Conservation (phyloP, 2,797 vertebrate genomes). For the Sebastiscus albofasciatus region DNA sequence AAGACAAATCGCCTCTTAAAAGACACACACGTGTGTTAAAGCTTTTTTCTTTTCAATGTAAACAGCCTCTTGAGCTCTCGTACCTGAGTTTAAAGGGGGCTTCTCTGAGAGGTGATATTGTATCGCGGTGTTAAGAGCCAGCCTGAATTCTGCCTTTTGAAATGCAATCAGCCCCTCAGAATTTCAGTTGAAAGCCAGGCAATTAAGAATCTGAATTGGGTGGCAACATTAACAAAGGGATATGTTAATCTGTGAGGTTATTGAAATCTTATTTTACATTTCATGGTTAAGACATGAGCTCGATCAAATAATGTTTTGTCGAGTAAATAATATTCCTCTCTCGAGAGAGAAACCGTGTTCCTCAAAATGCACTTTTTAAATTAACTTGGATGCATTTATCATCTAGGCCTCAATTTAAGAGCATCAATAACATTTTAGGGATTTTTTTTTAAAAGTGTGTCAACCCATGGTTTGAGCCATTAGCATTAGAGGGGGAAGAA, state of each 20-base stretch:
- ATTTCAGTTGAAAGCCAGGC: slow-evolving; percentile 75
- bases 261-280: slow-evolving; percentile 75
- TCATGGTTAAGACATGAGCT: slow-evolving; percentile 72
- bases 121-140: slow-evolving; percentile 73
- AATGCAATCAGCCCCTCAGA: slow-evolving; percentile 80
- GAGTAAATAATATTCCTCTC: slow-evolving; percentile 61
- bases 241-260: slow-evolving; percentile 73
- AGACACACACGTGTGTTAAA: slow-evolving; percentile 62
- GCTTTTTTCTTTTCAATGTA: slow-evolving; percentile 66
- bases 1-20: slow-evolving; percentile 73
- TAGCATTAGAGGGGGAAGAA: neutral
- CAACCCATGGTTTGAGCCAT: neutral
- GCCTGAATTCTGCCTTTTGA: slow-evolving; percentile 77
- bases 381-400: slow-evolving; percentile 11
- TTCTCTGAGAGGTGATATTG: slow-evolving; percentile 73
- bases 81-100: slow-evolving; percentile 75
- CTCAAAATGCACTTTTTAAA: slow-evolving; percentile 26
- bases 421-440: neutral
- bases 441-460: neutral
- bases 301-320: slow-evolving; percentile 67
- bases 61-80: slow-evolving; percentile 79
- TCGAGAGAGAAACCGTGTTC: slow-evolving; percentile 5
- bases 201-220: slow-evolving; percentile 77
- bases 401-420: slow-evolving; percentile 14
- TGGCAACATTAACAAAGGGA: slow-evolving; percentile 70